These are phyloP conservation scores for Myiotriccus ornatus DNA, from an alignment of 2,797 vertebrate genomes.

Conservation along the genomic window DNA sequence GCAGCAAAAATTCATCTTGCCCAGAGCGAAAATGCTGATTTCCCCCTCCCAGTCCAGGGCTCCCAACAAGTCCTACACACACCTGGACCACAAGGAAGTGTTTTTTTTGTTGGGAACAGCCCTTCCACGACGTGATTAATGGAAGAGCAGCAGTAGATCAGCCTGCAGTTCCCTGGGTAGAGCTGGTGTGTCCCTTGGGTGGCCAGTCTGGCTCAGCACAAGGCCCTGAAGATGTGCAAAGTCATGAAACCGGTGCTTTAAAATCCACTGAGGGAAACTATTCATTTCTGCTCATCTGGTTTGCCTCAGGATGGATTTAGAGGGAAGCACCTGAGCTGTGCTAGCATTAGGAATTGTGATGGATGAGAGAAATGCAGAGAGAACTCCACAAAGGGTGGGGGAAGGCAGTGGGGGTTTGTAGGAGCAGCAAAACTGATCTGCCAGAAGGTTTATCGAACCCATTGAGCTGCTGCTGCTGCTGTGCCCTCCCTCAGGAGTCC, in stretches of 20 bases:
- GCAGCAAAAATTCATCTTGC: background rate
- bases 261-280: background rate
- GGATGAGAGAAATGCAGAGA: background rate
- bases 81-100: background rate
- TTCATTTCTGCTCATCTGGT: background rate
- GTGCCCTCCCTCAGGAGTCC: background rate
- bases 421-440: background rate
- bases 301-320: background rate
- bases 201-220: background rate
- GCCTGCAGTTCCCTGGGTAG: background rate
- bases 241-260: background rate
- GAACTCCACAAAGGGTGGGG: background rate
- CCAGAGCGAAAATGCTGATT: background rate
- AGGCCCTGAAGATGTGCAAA: background rate
- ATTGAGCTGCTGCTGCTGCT: background rate
- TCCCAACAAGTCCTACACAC: background rate
- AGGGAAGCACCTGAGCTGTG: background rate
- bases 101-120: background rate
- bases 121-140: background rate
- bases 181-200: background rate
- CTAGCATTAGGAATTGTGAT: background rate
- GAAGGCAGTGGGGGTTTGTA: background rate
- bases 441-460: background rate
- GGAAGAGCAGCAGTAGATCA: background rate
- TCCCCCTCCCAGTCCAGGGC: background rate